Percentiles rank a stretch among this genome's conserved stretches.
Evolutionary conservation across 2,113 vertebrate genomes (phyloP).

Genomic region (Clarias macrocephalus): DNA sequence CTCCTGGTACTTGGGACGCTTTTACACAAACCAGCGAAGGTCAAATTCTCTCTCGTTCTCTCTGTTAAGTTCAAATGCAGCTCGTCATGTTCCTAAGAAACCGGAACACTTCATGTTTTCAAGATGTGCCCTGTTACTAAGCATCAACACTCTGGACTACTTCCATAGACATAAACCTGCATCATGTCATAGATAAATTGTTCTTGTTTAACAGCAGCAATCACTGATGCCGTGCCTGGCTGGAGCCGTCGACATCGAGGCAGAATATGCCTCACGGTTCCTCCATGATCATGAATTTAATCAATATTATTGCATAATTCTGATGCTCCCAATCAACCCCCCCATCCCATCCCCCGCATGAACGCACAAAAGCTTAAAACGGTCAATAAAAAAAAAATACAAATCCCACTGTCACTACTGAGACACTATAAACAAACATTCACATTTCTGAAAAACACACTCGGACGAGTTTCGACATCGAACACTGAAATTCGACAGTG

Average conservation of each 20-base stretch:
- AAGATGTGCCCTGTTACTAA: too few species aligned
- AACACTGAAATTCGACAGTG: too few species aligned
- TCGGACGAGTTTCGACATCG: not conserved
- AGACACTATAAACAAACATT: not conserved
- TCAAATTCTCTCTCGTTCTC: not conserved
- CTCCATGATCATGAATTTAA: not conserved
- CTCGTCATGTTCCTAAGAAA: too few species aligned
- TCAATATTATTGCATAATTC: not conserved
- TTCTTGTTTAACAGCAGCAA: not conserved
- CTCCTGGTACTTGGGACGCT: not conserved
- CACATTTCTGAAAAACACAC: not conserved
- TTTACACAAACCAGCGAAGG: not conserved
- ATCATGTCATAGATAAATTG: not conserved
- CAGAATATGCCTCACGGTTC: not conserved
- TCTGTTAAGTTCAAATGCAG: too few species aligned
- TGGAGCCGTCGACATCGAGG: too few species aligned
- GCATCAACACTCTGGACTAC: too few species aligned
- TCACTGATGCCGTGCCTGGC: too few species aligned
- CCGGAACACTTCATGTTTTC: too few species aligned
- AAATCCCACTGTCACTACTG: not conserved
- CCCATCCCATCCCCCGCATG: too few species aligned
- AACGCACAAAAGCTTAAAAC: not conserved
- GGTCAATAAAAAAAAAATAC: not conserved
- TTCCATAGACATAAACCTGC: not conserved
- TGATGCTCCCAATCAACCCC: too few species aligned